Conservation (phyloP, 2,113 vertebrate species). For the Seriola rivoliana region DNA sequence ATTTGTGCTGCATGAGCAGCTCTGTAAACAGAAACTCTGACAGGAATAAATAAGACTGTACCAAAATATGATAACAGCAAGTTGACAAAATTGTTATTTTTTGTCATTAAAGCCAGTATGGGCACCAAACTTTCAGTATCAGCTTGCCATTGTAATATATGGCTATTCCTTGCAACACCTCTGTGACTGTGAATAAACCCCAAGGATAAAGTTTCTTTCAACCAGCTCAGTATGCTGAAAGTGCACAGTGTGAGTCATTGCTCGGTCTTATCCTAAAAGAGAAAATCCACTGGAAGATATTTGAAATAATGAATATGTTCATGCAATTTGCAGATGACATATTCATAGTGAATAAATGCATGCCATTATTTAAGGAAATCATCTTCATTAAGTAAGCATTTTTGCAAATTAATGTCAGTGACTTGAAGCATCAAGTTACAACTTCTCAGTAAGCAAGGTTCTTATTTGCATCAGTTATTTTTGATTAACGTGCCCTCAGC, state of each 20-base stretch:
- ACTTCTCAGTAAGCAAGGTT: constrained; percentile 61
- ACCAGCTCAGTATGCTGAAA: constrained; percentile 54
- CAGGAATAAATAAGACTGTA: background rate
- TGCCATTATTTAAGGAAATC: constrained; percentile 72
- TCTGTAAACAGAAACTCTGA: background rate
- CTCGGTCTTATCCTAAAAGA: constrained; percentile 36
- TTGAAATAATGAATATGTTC: constrained; percentile 67
- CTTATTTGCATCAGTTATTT: constrained; percentile 69
- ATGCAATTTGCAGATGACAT: constrained; percentile 69
- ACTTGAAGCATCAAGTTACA: constrained; percentile 52
- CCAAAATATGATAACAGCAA: background rate
- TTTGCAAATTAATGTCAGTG: constrained; percentile 76
- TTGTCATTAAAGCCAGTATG: background rate
- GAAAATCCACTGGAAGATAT: constrained; percentile 37
- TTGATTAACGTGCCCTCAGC: constrained; percentile 51
- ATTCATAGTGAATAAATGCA: constrained; percentile 70
- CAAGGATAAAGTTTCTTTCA: constrained; percentile 49
- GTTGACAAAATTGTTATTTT: background rate
- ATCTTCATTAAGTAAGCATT: constrained; percentile 73
- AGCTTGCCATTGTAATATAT: background rate
- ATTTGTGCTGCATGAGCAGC: too few species aligned
- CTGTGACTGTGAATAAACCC: constrained; percentile 35
- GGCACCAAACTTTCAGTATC: background rate
- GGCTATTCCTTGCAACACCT: background rate
- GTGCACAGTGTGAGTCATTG: constrained; percentile 34